These are phyloP conservation scores for Calliphora vicina DNA, from an alignment of 1,140 invertebrate species.

Conservation along the genomic window DNA sequence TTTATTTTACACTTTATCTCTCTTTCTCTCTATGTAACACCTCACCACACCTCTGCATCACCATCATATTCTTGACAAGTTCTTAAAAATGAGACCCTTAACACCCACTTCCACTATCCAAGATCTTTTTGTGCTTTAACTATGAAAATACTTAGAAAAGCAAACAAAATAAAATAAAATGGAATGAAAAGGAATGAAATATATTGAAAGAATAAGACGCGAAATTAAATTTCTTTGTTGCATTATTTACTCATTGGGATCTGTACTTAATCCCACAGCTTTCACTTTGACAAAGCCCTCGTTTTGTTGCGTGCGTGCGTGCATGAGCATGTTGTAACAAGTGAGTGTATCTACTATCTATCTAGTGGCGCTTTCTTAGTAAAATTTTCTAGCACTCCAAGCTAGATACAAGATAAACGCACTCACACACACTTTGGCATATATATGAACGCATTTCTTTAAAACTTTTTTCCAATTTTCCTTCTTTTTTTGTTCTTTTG, in stretches of 20 bases:
- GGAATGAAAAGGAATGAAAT: background rate
- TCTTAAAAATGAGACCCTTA: background rate
- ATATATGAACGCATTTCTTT: background rate
- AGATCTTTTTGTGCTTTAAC: background rate
- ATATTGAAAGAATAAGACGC: conserved; percentile 37
- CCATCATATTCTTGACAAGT: background rate
- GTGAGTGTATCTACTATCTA: background rate
- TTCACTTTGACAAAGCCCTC: conserved; percentile 39
- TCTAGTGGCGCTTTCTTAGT: background rate
- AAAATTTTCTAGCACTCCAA: background rate
- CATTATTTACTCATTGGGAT: conserved; percentile 42
- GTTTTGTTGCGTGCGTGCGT: background rate
- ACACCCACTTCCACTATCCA: background rate
- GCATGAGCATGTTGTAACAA: background rate
- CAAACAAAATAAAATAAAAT: background rate
- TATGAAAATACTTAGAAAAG: background rate
- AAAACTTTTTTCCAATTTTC: background rate
- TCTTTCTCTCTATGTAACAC: too few species aligned
- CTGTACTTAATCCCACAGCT: conserved; percentile 38
- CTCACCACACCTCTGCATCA: background rate
- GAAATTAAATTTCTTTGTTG: conserved; percentile 42
- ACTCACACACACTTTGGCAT: background rate
- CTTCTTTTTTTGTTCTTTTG: background rate
- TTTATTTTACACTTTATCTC: background rate
- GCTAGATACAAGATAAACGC: background rate